These are phyloP conservation scores for Phocides pigmalion DNA, from an alignment of 1,140 invertebrate species.

Conservation along the genomic window DNA sequence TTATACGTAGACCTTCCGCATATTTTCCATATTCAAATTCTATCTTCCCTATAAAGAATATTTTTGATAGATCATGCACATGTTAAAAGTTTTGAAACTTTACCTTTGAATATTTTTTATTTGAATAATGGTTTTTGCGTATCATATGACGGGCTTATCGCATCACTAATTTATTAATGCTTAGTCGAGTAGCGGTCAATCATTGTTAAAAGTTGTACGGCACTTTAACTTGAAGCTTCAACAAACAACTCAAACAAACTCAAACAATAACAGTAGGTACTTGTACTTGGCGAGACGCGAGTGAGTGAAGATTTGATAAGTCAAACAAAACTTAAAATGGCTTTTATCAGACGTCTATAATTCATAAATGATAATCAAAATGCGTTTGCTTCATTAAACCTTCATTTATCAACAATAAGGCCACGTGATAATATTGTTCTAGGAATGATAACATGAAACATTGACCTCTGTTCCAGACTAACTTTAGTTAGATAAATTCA, in stretches of 20 bases:
- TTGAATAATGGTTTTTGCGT: slow-evolving; percentile 26
- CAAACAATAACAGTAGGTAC: slow-evolving; percentile 39
- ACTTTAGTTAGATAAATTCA: background rate
- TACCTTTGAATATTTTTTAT: slow-evolving; percentile 43
- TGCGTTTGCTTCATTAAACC: slow-evolving; percentile 1
- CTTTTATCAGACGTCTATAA: slow-evolving; percentile 37
- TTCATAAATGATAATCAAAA: slow-evolving; percentile 26
- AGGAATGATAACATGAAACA: slow-evolving; percentile 9
- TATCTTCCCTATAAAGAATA: slow-evolving; percentile 31
- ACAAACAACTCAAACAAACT: slow-evolving; percentile 19
- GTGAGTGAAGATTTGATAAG: slow-evolving; percentile 36
- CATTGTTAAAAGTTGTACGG: slow-evolving; percentile 27
- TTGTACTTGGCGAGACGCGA: slow-evolving; percentile 34
- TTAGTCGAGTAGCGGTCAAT: background rate
- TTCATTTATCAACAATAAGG: background rate
- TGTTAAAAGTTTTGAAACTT: slow-evolving; percentile 2
- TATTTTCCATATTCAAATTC: background rate
- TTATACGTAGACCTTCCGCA: background rate
- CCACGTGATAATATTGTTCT: background rate
- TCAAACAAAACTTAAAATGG: slow-evolving; percentile 44
- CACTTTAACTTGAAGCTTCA: slow-evolving; percentile 17
- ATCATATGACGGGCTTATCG: slow-evolving; percentile 46
- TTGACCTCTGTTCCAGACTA: background rate
- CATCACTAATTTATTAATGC: slow-evolving; percentile 51
- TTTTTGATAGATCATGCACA: slow-evolving; percentile 47